These are phyloP conservation scores for Sitta europaea DNA, from an alignment of 2,113 vertebrate genomes.

Conservation along the genomic window DNA sequence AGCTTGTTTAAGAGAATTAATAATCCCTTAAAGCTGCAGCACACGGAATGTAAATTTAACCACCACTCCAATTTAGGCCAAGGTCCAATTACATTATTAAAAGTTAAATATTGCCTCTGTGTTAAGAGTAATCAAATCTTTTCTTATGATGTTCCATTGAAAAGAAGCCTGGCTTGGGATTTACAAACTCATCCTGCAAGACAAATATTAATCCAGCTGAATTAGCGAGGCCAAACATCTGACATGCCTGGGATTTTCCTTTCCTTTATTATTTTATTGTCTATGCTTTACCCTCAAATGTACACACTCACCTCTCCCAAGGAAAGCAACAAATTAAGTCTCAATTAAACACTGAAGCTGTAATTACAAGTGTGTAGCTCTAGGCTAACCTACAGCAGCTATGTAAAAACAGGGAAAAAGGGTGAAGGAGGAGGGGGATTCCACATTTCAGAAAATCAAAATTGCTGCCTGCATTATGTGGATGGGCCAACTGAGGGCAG, in stretches of 20 bases:
- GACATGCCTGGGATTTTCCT: neutral
- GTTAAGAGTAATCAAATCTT: neutral
- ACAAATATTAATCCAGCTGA: neutral
- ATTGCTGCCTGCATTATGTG: neutral
- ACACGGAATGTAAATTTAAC: neutral
- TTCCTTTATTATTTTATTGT: neutral
- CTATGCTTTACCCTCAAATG: neutral
- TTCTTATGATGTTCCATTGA: neutral
- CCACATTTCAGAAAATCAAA: neutral
- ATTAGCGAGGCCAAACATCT: neutral
- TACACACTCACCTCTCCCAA: neutral
- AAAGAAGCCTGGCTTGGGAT: neutral
- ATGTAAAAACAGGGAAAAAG: neutral
- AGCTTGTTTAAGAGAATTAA: neutral
- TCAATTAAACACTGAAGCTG: neutral
- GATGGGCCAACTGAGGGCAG: neutral
- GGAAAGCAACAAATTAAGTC: neutral
- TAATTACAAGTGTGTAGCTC: neutral
- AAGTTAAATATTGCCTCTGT: neutral
- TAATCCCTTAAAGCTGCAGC: neutral
- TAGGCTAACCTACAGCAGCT: neutral
- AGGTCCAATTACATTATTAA: neutral
- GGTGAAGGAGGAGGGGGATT: neutral
- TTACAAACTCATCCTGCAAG: neutral
- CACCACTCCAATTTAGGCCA: neutral